Evolutionary conservation across 2,113 vertebrate genomes (phyloP).

Genomic region (Orthochromis malagaraziensis): DNA sequence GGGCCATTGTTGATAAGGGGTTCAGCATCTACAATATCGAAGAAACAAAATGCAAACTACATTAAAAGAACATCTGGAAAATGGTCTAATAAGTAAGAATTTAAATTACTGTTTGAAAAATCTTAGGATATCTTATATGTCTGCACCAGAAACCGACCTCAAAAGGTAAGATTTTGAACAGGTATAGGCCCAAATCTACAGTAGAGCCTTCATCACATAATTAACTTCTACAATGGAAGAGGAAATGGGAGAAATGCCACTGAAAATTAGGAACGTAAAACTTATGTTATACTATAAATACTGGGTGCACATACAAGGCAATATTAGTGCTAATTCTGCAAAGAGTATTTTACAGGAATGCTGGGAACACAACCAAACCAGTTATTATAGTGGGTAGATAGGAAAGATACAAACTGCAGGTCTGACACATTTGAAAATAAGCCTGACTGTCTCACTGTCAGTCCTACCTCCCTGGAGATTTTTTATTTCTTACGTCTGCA

Average conservation of each 20-base stretch:
- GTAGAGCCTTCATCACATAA: background rate
- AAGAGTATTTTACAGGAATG: background rate
- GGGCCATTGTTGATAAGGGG: background rate
- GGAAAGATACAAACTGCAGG: background rate
- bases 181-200: background rate
- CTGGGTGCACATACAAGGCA: background rate
- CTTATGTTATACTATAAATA: background rate
- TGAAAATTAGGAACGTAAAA: background rate
- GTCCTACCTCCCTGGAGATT: background rate
- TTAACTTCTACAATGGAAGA: background rate
- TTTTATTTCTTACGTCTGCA: background rate
- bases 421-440: background rate
- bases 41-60: background rate
- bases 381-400: background rate
- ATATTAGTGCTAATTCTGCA: background rate
- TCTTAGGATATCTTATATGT: background rate
- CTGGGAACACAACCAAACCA: background rate
- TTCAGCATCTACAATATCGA: background rate
- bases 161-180: background rate
- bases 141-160: background rate
- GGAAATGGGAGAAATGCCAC: background rate
- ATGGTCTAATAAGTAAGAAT: background rate
- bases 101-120: background rate
- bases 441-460: background rate
- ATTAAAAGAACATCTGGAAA: background rate